These are phyloP conservation scores for Drosophila gunungcola DNA, from an alignment of 1,140 invertebrate species.

Conservation along the genomic window DNA sequence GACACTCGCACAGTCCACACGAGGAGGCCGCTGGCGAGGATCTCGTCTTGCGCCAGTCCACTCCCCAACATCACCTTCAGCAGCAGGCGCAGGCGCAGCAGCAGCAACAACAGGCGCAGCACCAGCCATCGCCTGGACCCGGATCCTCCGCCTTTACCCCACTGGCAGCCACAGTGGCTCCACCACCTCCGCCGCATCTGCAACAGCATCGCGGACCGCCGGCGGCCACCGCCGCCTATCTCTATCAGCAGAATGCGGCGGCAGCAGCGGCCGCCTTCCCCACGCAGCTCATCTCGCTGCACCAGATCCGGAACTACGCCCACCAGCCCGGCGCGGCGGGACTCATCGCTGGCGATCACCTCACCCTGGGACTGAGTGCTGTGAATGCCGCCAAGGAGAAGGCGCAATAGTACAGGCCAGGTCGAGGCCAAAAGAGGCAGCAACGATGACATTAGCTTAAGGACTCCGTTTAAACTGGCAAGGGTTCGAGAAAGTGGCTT, in stretches of 20 bases:
- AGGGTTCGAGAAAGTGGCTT: background rate
- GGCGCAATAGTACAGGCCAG: constrained; percentile 81
- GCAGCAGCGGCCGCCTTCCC: constrained; percentile 89
- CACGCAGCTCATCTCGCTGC: constrained; percentile 97
- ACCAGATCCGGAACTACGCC: constrained; percentile 98
- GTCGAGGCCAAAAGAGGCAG: constrained; percentile 56
- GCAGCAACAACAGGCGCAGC: constrained; percentile 86
- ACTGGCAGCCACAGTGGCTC: constrained; percentile 89
- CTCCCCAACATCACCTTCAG: constrained; percentile 68
- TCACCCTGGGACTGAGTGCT: constrained; percentile 74
- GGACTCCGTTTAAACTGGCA: constrained; percentile 27
- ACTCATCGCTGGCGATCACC: constrained; percentile 77
- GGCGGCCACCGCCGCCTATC: constrained; percentile 69
- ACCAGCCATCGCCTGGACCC: constrained; percentile 72
- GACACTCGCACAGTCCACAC: constrained; percentile 80
- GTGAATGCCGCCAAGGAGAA: constrained; percentile 78
- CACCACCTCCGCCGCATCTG: constrained; percentile 88
- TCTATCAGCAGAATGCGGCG: constrained; percentile 86
- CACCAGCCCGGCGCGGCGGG: constrained; percentile 90
- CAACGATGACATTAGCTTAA: constrained; percentile 57
- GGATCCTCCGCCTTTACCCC: constrained; percentile 92
- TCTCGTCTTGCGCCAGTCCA: constrained; percentile 73
- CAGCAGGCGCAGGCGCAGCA: constrained; percentile 74
- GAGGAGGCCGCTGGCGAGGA: constrained; percentile 86
- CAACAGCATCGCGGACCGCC: constrained; percentile 88